Percentiles rank a stretch among this genome's conserved stretches.
Evolutionary conservation across 2,888 invertebrate species (phyloP).

Genomic region (Perdita meconis): DNA sequence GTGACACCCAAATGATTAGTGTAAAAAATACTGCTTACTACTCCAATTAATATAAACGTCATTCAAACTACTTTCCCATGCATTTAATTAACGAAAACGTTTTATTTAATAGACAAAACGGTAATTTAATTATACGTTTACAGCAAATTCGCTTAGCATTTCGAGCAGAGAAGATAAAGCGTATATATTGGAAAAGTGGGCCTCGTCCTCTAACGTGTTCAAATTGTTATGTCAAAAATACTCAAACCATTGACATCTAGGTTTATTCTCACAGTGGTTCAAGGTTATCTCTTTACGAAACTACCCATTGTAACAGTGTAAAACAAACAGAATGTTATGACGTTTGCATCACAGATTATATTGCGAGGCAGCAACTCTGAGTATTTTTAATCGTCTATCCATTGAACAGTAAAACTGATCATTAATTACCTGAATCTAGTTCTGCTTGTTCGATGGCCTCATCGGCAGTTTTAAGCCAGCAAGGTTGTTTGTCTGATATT

Average conservation of each 20-base stretch:
- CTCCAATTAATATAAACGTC: background rate
- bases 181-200: background rate
- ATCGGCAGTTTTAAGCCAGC: conserved; percentile 88
- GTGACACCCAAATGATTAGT: background rate
- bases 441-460: conserved; percentile 89
- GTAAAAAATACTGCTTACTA: too few relatives aligned
- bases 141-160: too few relatives aligned
- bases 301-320: background rate
- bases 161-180: background rate
- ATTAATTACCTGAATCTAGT: conserved; percentile 90
- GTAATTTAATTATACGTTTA: too few relatives aligned
- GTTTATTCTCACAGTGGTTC: conserved; percentile 9
- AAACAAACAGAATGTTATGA: background rate
- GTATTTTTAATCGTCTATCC: background rate
- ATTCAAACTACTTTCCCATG: background rate
- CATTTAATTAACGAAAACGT: too few relatives aligned
- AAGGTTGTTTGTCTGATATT: conserved; percentile 89
- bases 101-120: too few relatives aligned
- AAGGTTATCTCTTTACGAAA: conserved; percentile 26
- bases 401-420: background rate
- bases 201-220: background rate
- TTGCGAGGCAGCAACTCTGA: background rate
- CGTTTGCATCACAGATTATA: background rate
- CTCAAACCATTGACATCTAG: conserved; percentile 1
- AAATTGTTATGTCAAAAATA: background rate